Base-by-base conservation (phyloP, 2,888 invertebrate species). In the Drosophila seclusa region DNA sequence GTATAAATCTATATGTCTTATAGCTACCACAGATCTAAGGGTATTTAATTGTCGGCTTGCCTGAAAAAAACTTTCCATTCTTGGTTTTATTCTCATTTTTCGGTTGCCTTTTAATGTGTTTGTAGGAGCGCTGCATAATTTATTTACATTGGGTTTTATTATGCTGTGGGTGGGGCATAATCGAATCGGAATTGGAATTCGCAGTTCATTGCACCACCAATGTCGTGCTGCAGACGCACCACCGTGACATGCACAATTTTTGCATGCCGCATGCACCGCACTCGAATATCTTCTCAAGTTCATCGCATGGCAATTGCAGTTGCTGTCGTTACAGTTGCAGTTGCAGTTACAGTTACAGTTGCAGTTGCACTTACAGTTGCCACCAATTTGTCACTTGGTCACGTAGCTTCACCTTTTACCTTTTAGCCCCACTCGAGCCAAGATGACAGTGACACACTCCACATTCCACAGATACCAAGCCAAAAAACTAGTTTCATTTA, bases 331-430 rank as follows among this genome's bases (percentile, higher is more conserved):
- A 54, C 66, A 42, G 52, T 68, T 68, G 49, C 63, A 21, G 52
- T 68, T 68, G 49, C 63, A 21, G 45, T 45, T 45, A n/a, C 40
- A 76, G 78, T 78, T 83, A 70, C 80, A 78, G 85, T 77, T 84
- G 70, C 59, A 21, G 63, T 36, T 45, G 59, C 45, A 13, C 21
- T 50, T 52, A 54, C 60, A 49, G 40, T 68, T 68, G 58, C 63
- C 57, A 70, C 88, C 88, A 86, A 86, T 86, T 89, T 89, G 88
- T 89, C 85, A 86, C 85, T 86, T 86, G 88, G 83, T 86, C 86
- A 86, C 90, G 86, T 90, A 88, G 74, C 67, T 48, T 54, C 50
- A 60, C 24, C 57, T 49, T 52, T 71, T 45, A 64, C 73, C 78
- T 60, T 59, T 34, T 49, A 57, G 34, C 63, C 65, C 75, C 36